phyloP scores from a whole-genome alignment of 30 jellyfish, hydroid and myxozoan species.

The Aurelia sp. region DNA sequence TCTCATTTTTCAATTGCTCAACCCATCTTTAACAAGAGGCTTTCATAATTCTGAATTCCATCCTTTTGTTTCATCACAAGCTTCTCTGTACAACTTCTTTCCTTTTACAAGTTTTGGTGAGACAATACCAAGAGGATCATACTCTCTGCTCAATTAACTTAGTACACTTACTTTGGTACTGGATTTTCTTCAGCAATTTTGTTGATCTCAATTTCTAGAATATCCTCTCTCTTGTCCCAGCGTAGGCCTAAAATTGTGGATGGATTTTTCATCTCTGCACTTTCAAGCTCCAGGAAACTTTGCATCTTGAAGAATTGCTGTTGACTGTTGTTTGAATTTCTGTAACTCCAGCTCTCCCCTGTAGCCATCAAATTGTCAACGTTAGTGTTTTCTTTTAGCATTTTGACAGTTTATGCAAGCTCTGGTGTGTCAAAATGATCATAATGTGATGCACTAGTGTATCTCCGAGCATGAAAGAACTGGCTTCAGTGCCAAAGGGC shows the following conservation, averaged over 20 bases:
- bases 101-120: too few species aligned
- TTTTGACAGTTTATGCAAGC: not conserved
- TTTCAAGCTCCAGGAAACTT: conserved; percentile 31
- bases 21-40: conserved; percentile 15
- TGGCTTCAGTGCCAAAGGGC: conserved; percentile 29
- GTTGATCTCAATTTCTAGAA: too few species aligned
- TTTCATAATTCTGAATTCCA: conserved; percentile 20
- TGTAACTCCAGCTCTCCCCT: not conserved
- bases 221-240: too few species aligned
- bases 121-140: too few species aligned
- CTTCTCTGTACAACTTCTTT: too few species aligned
- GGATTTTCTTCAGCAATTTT: too few species aligned
- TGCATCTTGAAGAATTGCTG: not conserved
- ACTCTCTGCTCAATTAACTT: too few species aligned
- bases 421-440: conserved; percentile 6
- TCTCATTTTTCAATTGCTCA: conserved; percentile 2
- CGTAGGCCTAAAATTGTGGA: too few species aligned
- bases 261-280: too few species aligned
- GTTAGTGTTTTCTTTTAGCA: conserved; percentile 7
- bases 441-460: conserved; percentile 7
- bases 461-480: conserved; percentile 27
- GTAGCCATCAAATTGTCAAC: conserved; percentile 16
- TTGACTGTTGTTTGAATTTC: conserved; percentile 11
- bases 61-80: too few species aligned
- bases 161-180: too few species aligned